Percentiles rank a stretch among this genome's conserved stretches.
Conservation (phyloP, 2,888 invertebrate species). For the Cremastobaeus sp. region DNA sequence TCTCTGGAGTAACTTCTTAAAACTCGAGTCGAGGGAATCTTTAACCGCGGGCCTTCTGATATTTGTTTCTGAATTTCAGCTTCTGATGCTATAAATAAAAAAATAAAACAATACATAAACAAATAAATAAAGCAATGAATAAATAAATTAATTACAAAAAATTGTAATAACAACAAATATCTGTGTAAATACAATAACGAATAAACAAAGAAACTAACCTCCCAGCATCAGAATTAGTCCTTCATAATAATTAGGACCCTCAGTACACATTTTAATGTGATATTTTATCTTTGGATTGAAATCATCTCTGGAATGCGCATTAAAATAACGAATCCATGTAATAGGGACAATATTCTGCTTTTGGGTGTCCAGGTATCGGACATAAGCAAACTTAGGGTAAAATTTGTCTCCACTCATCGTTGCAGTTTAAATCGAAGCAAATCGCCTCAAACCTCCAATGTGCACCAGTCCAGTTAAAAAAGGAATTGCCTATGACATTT, state of each 20-base stretch:
- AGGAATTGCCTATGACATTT: no score
- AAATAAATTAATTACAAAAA: no score
- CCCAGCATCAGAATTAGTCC: not conserved
- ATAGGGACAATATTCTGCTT: constrained; percentile 27
- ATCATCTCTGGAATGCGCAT: not conserved
- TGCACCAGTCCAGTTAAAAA: no score
- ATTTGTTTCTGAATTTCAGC: not conserved
- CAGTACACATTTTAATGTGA: not conserved
- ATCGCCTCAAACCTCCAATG: no score
- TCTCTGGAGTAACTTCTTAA: not conserved
- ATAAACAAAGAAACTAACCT: not conserved
- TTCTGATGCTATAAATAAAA: not conserved
- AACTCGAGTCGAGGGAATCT: not conserved
- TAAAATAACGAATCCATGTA: constrained; percentile 8
- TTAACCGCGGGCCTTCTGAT: not conserved
- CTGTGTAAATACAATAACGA: not conserved
- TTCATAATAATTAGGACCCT: not conserved
- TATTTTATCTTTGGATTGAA: constrained; percentile 5
- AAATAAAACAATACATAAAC: not conserved
- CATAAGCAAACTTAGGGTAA: not conserved
- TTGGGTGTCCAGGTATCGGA: not conserved
- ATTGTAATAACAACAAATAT: not conserved
- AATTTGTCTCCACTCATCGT: not conserved
- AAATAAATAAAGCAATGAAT: not conserved
- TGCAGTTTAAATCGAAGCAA: no score